Evolutionary conservation across 2,113 vertebrate genomes (phyloP).

Genomic region (Pseudorectes ferrugineus): DNA sequence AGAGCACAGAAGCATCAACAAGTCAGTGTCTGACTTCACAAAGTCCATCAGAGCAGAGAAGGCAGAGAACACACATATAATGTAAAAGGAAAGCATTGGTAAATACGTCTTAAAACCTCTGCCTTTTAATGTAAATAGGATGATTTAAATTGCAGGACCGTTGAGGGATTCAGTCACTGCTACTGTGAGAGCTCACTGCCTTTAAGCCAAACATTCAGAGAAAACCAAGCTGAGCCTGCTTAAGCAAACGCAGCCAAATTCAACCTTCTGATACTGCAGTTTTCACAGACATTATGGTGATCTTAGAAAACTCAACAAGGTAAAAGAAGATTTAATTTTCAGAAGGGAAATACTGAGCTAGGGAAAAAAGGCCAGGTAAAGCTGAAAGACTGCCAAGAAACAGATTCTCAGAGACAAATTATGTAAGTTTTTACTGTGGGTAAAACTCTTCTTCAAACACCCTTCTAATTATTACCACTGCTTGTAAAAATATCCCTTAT

Average conservation of each 20-base stretch:
- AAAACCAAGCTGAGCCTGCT: background rate
- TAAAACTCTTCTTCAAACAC: background rate
- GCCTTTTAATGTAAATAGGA: background rate
- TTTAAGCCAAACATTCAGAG: background rate
- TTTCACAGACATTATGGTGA: background rate
- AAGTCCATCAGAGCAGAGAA: background rate
- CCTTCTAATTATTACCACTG: background rate
- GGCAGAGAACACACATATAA: background rate
- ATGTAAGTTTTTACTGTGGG: background rate
- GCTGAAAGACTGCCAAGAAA: background rate
- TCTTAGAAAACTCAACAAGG: background rate
- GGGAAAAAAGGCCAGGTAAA: background rate
- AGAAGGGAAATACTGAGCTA: background rate
- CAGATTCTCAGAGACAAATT: background rate
- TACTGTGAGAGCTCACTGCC: background rate
- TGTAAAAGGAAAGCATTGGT: background rate
- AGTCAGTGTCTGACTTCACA: background rate
- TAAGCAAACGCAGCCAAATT: background rate
- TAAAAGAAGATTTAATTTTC: background rate
- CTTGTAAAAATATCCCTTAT: background rate
- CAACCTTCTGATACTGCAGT: background rate
- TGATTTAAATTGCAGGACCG: background rate
- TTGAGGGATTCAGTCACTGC: fast-evolving
- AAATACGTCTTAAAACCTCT: background rate
- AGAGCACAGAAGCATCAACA: background rate